Evolutionary conservation across 2,113 vertebrate genomes (phyloP).

Genomic region (Halichoerus grypus): DNA sequence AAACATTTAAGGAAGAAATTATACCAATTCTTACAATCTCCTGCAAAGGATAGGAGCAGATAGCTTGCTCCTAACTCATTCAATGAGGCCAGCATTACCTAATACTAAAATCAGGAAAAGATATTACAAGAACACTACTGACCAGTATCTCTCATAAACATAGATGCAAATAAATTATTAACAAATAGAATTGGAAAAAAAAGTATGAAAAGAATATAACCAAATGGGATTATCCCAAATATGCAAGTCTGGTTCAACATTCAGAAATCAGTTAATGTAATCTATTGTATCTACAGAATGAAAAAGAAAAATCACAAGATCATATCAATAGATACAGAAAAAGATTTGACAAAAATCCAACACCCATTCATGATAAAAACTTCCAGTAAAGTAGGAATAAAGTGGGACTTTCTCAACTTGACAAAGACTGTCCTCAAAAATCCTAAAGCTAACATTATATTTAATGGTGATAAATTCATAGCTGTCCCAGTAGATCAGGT

Average conservation of each 20-base stretch:
- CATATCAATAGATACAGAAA: neutral
- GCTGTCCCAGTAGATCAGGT: neutral
- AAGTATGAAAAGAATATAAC: neutral
- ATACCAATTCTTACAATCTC: neutral
- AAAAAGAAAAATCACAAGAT: neutral
- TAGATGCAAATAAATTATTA: conserved; percentile 26
- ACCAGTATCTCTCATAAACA: neutral
- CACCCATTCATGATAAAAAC: neutral
- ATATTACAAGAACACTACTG: neutral
- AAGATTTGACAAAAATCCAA: neutral
- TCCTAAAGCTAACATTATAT: neutral
- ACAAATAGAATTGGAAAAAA: neutral
- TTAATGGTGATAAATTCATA: neutral
- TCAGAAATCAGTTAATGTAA: neutral
- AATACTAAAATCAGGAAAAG: neutral
- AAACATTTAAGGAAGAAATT: neutral
- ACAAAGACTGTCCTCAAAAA: neutral
- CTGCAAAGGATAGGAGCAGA: neutral
- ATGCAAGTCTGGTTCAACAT: neutral
- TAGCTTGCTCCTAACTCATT: neutral
- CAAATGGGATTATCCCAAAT: neutral
- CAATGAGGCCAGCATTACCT: neutral
- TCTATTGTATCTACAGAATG: neutral
- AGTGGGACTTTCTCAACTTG: neutral
- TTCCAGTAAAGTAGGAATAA: neutral